These are phyloP conservation scores for Chrysogorgia sp. DNA, from an alignment of 92 coral and sea anemone species.

Conservation along the genomic window DNA sequence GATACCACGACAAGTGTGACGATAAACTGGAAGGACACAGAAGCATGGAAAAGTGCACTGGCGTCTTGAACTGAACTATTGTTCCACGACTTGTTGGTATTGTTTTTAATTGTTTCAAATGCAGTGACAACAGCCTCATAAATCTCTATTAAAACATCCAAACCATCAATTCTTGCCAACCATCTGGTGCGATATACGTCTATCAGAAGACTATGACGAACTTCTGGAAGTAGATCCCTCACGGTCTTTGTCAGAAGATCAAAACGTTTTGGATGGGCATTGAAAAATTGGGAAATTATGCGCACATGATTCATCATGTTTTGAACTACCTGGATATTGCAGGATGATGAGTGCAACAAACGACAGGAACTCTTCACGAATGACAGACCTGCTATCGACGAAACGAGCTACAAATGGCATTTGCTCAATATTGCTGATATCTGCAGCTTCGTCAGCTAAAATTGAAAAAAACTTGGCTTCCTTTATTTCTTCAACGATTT, in stretches of 20 bases:
- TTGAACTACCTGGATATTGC: neutral
- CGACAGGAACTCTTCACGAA: neutral
- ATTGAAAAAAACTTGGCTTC: too few species aligned
- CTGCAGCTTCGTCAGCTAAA: too few species aligned
- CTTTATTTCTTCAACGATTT: too few species aligned
- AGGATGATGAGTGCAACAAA: neutral
- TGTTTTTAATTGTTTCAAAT: neutral
- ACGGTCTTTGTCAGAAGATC: neutral
- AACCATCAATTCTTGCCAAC: too few species aligned
- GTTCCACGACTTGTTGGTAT: neutral
- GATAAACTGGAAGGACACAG: neutral
- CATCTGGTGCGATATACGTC: too few species aligned
- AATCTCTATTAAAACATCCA: neutral
- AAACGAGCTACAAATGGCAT: too few species aligned
- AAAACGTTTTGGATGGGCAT: conserved; percentile 5
- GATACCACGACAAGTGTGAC: neutral
- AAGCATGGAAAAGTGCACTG: neutral
- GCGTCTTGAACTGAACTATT: neutral
- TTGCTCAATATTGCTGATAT: too few species aligned
- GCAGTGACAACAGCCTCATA: conserved; percentile 5
- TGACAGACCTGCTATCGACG: too few species aligned
- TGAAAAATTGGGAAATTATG: neutral
- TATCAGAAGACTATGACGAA: too few species aligned
- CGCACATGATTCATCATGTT: conserved; percentile 3
- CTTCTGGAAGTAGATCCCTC: neutral